Evolutionary conservation across 2,113 vertebrate species (phyloP).

Genomic region (Sardina pilchardus): DNA sequence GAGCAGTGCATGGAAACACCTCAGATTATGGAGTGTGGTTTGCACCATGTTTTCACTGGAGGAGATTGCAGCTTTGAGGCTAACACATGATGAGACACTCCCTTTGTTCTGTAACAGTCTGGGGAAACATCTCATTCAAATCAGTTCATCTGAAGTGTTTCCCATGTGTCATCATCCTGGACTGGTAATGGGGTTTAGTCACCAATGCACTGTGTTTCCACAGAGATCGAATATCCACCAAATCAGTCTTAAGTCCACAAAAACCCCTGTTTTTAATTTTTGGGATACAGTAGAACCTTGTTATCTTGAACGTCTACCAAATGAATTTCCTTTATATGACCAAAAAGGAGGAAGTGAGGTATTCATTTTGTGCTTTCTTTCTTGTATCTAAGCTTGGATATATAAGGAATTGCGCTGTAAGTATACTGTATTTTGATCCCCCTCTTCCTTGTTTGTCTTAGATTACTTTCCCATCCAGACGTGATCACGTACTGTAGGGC

Average conservation of each 20-base stretch:
- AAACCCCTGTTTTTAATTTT: background rate
- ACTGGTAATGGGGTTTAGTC: background rate
- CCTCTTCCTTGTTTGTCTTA: conserved; percentile 69
- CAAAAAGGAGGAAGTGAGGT: conserved; percentile 38
- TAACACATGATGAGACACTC: background rate
- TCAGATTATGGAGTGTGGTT: background rate
- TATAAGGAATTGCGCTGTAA: conserved; percentile 77
- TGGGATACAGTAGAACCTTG: conserved; percentile 11
- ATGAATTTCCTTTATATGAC: conserved; percentile 7
- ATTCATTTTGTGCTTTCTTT: conserved; percentile 69
- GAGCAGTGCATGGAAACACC: background rate
- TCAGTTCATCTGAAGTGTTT: background rate
- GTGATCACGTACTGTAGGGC: conserved; percentile 58
- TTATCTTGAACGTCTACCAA: conserved; percentile 16
- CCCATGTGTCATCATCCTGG: background rate
- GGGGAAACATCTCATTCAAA: background rate
- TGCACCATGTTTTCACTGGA: background rate
- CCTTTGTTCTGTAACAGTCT: conserved; percentile 9
- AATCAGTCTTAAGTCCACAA: background rate
- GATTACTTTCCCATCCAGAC: conserved; percentile 68
- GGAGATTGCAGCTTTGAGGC: background rate
- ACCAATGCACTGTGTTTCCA: background rate
- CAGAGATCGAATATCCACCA: background rate
- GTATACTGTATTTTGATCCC: conserved; percentile 68
- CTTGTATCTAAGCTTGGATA: conserved; percentile 77